These are phyloP conservation scores for Thecophora atra DNA, from an alignment of 2,888 invertebrate species.

Conservation along the genomic window DNA sequence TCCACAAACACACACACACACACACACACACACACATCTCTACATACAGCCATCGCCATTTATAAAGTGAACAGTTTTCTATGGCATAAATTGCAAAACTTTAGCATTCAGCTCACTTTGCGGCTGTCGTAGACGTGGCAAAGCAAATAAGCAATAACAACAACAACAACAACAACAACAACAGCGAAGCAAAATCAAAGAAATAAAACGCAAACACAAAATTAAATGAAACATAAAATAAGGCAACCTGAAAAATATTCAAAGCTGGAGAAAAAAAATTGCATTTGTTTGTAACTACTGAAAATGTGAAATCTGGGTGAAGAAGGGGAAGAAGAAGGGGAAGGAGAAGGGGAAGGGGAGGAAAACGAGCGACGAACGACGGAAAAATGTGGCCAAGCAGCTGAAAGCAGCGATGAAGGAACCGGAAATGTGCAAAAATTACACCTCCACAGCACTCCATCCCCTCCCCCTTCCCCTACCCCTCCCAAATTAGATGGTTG, in stretches of 20 bases:
- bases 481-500: slow-evolving; percentile 47
- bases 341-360: too few species aligned
- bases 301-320: too few species aligned
- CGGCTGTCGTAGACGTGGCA: slow-evolving; percentile 50
- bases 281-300: too few species aligned
- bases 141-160: slow-evolving; percentile 13
- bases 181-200: slow-evolving; percentile 35
- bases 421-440: slow-evolving; percentile 48
- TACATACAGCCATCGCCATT: background rate
- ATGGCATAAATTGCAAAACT: slow-evolving; percentile 56
- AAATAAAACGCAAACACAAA: slow-evolving; percentile 11
- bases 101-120: slow-evolving; percentile 60
- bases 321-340: too few species aligned
- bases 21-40: background rate
- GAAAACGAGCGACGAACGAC: too few species aligned
- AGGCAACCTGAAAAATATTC: too few species aligned
- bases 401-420: slow-evolving; percentile 23
- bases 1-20: background rate
- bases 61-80: slow-evolving; percentile 4
- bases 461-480: too few species aligned
- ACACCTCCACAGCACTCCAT: too few species aligned
- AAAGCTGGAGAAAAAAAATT: too few species aligned
- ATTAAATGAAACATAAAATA: too few species aligned
- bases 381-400: too few species aligned
- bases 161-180: slow-evolving; percentile 43